Conservation (phyloP, 2,797 vertebrate genomes). For the Hybognathus amarus region DNA sequence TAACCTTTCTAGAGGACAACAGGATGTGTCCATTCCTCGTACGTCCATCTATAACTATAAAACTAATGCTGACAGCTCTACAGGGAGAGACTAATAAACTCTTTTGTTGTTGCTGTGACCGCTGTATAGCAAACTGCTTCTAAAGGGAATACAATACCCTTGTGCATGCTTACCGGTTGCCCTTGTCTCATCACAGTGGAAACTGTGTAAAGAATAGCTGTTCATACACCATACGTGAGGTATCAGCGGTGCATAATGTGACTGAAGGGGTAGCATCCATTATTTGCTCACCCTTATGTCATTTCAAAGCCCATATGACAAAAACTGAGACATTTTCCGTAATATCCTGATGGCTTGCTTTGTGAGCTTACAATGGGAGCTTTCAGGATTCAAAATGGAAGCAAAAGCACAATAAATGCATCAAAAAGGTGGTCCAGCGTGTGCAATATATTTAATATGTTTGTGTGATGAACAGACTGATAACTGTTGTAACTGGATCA, state of each 20-base stretch:
- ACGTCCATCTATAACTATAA: constrained; percentile 60
- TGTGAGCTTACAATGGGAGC: neutral
- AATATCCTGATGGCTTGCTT: too few relatives aligned
- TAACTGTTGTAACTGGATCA: neutral
- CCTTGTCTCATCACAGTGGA: constrained; percentile 18
- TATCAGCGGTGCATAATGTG: neutral
- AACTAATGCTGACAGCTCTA: constrained; percentile 66
- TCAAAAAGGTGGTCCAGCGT: neutral
- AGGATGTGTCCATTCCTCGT: constrained; percentile 53
- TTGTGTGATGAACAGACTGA: neutral
- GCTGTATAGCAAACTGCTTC: constrained; percentile 59
- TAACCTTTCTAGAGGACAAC: constrained; percentile 65
- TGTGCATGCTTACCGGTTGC: neutral
- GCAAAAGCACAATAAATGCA: neutral
- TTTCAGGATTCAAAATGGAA: neutral
- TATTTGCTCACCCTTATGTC: neutral
- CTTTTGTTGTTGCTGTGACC: constrained; percentile 68
- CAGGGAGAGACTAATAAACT: constrained; percentile 72
- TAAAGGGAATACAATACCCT: constrained; percentile 32
- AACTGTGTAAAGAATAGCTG: constrained; percentile 2
- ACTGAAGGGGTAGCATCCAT: neutral
- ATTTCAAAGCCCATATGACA: neutral
- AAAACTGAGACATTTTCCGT: neutral
- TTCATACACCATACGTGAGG: neutral
- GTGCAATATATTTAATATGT: neutral